Evolutionary conservation across 1,140 invertebrate genomes (phyloP).

Genomic region (Drosophila rufa): DNA sequence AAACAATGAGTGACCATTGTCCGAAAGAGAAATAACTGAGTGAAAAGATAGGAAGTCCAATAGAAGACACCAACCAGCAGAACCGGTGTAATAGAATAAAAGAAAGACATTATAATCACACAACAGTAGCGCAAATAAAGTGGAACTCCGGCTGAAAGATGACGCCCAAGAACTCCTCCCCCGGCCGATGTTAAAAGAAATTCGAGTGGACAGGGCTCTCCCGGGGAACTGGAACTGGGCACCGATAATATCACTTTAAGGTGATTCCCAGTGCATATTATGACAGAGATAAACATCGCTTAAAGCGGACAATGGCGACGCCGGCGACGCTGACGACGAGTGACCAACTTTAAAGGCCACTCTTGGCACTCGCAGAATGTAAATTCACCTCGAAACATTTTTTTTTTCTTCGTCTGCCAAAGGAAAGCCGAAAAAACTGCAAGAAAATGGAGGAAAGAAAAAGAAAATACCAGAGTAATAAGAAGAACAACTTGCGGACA

Average conservation of each 20-base stretch:
- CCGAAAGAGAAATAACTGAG: slow-evolving; percentile 30
- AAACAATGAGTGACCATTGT: slow-evolving; percentile 69
- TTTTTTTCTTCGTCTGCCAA: slow-evolving; percentile 23
- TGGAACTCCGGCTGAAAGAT: slow-evolving; percentile 22
- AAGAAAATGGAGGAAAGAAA: slow-evolving; percentile 54
- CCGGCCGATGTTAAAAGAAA: slow-evolving; percentile 28
- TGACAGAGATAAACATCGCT: slow-evolving; percentile 81
- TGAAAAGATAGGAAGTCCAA: slow-evolving; percentile 18
- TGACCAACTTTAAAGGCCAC: slow-evolving; percentile 70
- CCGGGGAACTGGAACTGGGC: slow-evolving; percentile 35
- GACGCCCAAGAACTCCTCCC: slow-evolving; percentile 30
- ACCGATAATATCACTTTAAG: slow-evolving; percentile 76
- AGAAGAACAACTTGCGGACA: slow-evolving; percentile 84
- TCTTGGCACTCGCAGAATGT: slow-evolving; percentile 56
- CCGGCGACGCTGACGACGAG: slow-evolving; percentile 21
- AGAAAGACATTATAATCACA: slow-evolving; percentile 54
- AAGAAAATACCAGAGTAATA: slow-evolving; percentile 54
- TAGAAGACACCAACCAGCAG: slow-evolving; percentile 12
- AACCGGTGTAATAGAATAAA: slow-evolving; percentile 18
- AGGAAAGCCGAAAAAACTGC: slow-evolving; percentile 53
- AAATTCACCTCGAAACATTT: slow-evolving; percentile 59
- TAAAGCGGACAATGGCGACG: slow-evolving; percentile 44
- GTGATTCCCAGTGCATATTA: slow-evolving; percentile 83
- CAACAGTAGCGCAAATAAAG: slow-evolving; percentile 55
- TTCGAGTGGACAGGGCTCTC: slow-evolving; percentile 40